These are phyloP conservation scores for Paedocypris micromegethes DNA, from an alignment of 2,797 vertebrate genomes.

Conservation along the genomic window DNA sequence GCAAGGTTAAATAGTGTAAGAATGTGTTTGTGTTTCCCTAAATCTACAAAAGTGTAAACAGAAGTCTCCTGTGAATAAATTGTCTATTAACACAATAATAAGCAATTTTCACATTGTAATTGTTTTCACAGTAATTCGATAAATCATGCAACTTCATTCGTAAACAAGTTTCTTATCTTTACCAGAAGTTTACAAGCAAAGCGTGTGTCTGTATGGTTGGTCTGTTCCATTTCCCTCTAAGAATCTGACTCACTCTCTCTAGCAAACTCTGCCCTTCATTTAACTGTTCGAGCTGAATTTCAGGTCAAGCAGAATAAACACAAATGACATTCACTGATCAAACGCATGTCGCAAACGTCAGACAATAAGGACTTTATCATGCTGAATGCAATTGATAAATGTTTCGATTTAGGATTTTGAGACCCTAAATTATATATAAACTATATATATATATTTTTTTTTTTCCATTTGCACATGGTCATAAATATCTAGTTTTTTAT, in stretches of 20 bases:
- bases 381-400: not conserved
- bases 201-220: not conserved
- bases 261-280: constrained; percentile 14
- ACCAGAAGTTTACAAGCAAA: constrained; percentile 3
- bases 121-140: no score
- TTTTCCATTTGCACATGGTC: no score
- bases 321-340: constrained; percentile 14
- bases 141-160: no score
- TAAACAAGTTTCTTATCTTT: no score
- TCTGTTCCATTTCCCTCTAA: constrained; percentile 19
- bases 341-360: constrained; percentile 11
- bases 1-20: constrained; percentile 21
- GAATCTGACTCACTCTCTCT: constrained; percentile 21
- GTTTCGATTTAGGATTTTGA: not conserved
- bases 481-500: no score
- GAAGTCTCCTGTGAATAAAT: no score
- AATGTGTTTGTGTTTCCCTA: no score
- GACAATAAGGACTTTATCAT: not conserved
- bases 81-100: no score
- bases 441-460: no score
- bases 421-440: no score
- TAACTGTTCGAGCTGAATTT: constrained; percentile 9
- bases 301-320: constrained; percentile 15
- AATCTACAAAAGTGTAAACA: no score
- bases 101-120: no score